Percentiles rank a stretch among this genome's conserved stretches.
These are phyloP conservation scores for Adelognathus sp. DNA, from an alignment of 2,888 invertebrate genomes.

Conservation along the genomic window DNA sequence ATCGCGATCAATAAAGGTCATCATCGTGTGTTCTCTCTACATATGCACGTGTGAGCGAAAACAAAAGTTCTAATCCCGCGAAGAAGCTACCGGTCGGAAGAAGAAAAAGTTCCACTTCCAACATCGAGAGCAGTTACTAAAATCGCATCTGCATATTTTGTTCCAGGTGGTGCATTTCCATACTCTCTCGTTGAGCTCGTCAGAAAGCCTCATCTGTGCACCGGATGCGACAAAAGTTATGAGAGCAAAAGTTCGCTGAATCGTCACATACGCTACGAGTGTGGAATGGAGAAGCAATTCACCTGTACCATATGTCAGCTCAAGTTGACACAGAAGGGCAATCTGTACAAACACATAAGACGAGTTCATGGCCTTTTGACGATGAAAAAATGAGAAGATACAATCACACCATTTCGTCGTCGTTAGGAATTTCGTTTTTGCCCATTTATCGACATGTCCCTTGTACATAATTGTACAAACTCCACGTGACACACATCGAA, in stretches of 20 bases:
- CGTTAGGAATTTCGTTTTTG: slow-evolving; percentile 5
- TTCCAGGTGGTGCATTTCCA: slow-evolving; percentile 62
- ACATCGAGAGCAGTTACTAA: slow-evolving; percentile 63
- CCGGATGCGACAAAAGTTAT: slow-evolving; percentile 71
- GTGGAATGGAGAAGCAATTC: slow-evolving; percentile 68
- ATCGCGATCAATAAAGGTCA: background rate
- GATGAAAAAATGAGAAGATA: background rate
- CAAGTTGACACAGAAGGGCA: slow-evolving; percentile 60
- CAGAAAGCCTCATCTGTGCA: slow-evolving; percentile 63
- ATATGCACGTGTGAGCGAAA: background rate
- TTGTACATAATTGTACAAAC: slow-evolving; percentile 26
- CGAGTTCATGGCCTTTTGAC: slow-evolving; percentile 58
- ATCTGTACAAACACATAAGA: slow-evolving; percentile 65
- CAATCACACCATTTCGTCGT: slow-evolving; percentile 22
- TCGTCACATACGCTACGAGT: slow-evolving; percentile 70
- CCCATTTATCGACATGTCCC: background rate
- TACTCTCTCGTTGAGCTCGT: slow-evolving; percentile 54
- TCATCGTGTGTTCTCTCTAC: background rate
- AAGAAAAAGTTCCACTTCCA: background rate
- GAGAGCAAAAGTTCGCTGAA: slow-evolving; percentile 77
- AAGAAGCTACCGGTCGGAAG: background rate
- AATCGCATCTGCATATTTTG: slow-evolving; percentile 57
- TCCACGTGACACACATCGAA: background rate
- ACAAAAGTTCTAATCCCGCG: background rate
- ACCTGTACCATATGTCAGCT: slow-evolving; percentile 68